A percentile compares a stretch with the other conserved stretches of the same genome.
phyloP scores from a whole-genome alignment of 2,888 invertebrate species.

The Uloborus plumipes region DNA sequence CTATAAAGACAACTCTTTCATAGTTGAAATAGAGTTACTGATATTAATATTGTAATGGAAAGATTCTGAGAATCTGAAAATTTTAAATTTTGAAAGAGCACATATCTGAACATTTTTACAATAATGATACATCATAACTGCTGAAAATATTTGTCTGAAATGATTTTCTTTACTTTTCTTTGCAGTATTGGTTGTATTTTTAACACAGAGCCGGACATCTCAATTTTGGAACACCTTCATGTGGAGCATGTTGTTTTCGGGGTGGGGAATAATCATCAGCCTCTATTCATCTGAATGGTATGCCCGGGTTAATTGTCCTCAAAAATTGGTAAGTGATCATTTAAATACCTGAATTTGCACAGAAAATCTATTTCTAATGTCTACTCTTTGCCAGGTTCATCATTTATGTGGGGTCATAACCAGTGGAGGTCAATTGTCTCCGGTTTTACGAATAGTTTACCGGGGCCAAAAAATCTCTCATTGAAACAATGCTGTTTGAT shows the following conservation, averaged over 20 bases:
- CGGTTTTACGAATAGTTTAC: no score
- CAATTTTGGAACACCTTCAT: constrained; percentile 82
- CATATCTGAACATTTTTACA: not conserved
- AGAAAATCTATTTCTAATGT: no score
- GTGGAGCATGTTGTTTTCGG: constrained; percentile 84
- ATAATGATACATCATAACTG: not conserved
- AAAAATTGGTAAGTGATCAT: constrained; percentile 35
- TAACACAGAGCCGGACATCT: constrained; percentile 32
- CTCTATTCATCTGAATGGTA: constrained; percentile 89
- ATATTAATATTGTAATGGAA: no score
- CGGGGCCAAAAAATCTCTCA: no score
- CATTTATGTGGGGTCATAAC: no score
- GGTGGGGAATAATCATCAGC: constrained; percentile 82
- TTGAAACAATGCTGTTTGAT: no score
- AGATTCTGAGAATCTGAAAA: not conserved
- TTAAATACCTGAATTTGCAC: no score
- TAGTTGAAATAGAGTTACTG: no score
- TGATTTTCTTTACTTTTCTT: not conserved
- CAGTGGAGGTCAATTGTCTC: no score
- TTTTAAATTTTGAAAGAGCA: no score
- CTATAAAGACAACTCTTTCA: no score
- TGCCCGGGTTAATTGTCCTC: constrained; percentile 81
- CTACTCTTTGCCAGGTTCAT: no score
- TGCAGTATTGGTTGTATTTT: constrained; percentile 28
- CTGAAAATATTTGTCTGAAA: not conserved